Evolutionary conservation across 2,113 vertebrate genomes (phyloP), one percentile per base, ranked within the genome.

Genomic region (Serilophus lunatus): DNA sequence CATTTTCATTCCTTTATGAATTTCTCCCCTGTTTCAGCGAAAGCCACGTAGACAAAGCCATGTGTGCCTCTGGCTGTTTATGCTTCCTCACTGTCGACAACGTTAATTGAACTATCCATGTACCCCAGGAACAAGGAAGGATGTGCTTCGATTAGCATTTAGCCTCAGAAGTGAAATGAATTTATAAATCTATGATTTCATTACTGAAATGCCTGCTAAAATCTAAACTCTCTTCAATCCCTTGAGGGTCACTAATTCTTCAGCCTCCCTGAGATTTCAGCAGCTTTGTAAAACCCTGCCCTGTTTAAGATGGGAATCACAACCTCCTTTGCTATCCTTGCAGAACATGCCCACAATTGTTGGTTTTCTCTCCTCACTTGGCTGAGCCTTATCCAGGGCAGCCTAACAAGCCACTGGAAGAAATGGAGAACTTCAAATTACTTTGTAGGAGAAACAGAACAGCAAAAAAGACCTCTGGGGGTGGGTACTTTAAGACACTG

Each of bases 241-340:
- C 82, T 92, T 54, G 76, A 79, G 72, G 92, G 84, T 82, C 74
- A 84, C 66, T 90, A 90, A 92, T 2, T 6, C 66, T 81, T 86
- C 54, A 74, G 75, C 77, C 86, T 88, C 69, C 65, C 64, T 36
- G 74, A 89, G 63, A 83, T 63, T 94, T 85, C 79, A 80, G 69
- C 65, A 92, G 79, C 76, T 78, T 60, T 57, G 35, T 56, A 63
- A 90, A 96, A 35, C 65, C 17, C 50, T 88, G 36, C 47, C 70
- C 70, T 89, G 63, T 65, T 97, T 94, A 93, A 94, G 47, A 94
- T 89, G 85, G 65, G 84, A 86, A 86, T 93, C 90, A 89, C 80
- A 96, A 26, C 33, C 61, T 88, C 47, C 54, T 42, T 75, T 22
- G 45, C 74, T 57, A 17, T 50, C 74, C 93, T 85, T 57, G 61